Base-by-base conservation (phyloP, 2,113 vertebrate species). In the Apistogramma diplotaenia region DNA sequence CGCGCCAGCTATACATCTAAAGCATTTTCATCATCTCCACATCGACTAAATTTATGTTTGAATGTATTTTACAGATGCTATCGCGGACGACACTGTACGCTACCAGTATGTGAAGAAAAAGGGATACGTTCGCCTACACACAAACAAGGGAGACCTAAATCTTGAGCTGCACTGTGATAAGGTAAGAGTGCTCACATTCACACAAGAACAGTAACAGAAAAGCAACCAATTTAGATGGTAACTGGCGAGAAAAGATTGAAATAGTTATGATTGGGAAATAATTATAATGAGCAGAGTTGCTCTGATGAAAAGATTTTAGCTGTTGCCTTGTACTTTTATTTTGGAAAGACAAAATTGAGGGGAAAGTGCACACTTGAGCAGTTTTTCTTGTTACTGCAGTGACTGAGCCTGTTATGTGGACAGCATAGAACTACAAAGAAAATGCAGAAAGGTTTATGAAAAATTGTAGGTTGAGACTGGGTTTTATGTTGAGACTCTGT, bases 101-200 rank as follows among this genome's bases (percentile, higher is more conserved):
- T 99, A 98, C 93, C 92, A 91, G 8, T 99, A 98, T 0, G 97
- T 99, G 88, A 99, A 98, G 95, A 99, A 99, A 86, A 99, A 99
- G 82, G 98, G 98, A 57, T 99, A 99, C 0, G 95, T 99, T 57
- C 96, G 97, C 60, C 93, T 99, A 6, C 97, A 97, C 89, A 99
- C 98, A 3, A 99, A 94, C 89, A 96, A 96, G 85, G 98, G 98
- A 9, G 97, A 97, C 90, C 85, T 99, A 4, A 99, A 99, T 82
- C 70, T 99, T 59, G 98, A 99, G 94, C 85, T 99, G 70, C 96
- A 99, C 91, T 99, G 97, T 35, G 98, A 99, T 87, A 96, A 98
- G 97, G 97, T 99, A 90, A 75, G 31, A 12, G 21, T 9, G 2
- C 6, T 18, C 13, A 6, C 13, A 60, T 16, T 12, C 4, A 59